Conservation (phyloP, 2,113 vertebrate genomes). For the Campylomormyrus numenius region DNA sequence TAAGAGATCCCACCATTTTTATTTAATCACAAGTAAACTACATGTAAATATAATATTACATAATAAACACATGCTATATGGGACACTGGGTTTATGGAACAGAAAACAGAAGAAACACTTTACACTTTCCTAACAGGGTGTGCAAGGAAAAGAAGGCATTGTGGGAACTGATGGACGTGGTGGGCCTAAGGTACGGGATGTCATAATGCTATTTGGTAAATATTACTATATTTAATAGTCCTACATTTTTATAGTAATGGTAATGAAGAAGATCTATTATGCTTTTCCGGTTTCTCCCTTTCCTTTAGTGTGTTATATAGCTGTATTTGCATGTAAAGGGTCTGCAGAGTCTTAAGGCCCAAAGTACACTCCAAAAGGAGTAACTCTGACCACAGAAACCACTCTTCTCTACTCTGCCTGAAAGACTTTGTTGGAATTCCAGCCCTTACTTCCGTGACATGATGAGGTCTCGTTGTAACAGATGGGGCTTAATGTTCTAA, state of each 20-base stretch:
- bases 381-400: neutral
- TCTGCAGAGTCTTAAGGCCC: neutral
- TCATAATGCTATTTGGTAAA: slow-evolving; percentile 8
- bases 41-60: neutral
- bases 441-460: no score
- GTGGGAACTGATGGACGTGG: slow-evolving; percentile 43
- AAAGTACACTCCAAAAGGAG: neutral
- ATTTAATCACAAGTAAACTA: neutral
- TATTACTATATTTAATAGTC: neutral
- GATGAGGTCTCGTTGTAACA: no score
- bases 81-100: neutral
- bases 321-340: neutral
- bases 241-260: neutral
- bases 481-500: neutral
- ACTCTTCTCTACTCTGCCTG: neutral
- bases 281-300: neutral
- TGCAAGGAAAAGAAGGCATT: slow-evolving; percentile 46
- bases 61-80: neutral
- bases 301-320: neutral
- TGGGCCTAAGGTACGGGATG: slow-evolving; percentile 53
- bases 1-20: slow-evolving; percentile 32
- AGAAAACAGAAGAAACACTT: neutral
- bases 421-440: neutral
- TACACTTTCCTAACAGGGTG: slow-evolving; percentile 40
- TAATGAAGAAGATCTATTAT: neutral